Conservation (phyloP, 2,797 vertebrate genomes). For the Gadopsis marmoratus region DNA sequence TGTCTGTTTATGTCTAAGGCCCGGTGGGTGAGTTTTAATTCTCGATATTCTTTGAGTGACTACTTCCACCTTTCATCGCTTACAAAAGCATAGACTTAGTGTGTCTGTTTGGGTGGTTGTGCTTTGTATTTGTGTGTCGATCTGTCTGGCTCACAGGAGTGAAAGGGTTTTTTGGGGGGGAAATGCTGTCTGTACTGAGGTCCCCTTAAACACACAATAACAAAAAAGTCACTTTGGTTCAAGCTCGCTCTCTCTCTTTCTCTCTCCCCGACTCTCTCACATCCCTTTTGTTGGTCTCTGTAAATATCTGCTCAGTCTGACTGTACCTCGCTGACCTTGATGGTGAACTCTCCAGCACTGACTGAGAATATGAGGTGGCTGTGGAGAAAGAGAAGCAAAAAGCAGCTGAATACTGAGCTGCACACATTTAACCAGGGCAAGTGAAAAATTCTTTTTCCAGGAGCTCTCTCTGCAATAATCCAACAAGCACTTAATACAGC, state of each 20-base stretch:
- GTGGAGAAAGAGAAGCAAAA: constrained; percentile 45
- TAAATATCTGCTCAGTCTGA: constrained; percentile 56
- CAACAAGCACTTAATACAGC: constrained; percentile 23
- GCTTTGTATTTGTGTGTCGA: constrained; percentile 65
- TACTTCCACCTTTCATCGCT: constrained; percentile 55
- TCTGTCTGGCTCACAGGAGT: constrained; percentile 55
- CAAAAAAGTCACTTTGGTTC: constrained; percentile 35
- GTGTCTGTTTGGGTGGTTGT: constrained; percentile 46
- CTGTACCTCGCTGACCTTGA: constrained; percentile 65
- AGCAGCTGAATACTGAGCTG: constrained; percentile 42
- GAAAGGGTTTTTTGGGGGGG: constrained; percentile 19
- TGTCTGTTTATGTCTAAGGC: constrained; percentile 27
- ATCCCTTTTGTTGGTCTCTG: constrained; percentile 58
- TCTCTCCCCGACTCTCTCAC: constrained; percentile 5
- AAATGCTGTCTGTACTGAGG: constrained; percentile 30
- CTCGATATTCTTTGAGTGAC: constrained; percentile 50
- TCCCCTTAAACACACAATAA: constrained; percentile 52
- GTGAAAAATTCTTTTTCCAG: constrained; percentile 26
- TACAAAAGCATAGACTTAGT: constrained; percentile 58
- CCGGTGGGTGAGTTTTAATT: constrained; percentile 54
- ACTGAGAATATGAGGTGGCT: constrained; percentile 55
- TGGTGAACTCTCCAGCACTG: constrained; percentile 45
- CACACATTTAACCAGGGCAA: constrained; percentile 53
- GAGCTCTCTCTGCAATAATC: constrained; percentile 29
- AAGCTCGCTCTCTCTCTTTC: constrained; percentile 18